Evolutionary conservation across 2,888 invertebrate species (phyloP).

Genomic region (Entomobrya proxima): DNA sequence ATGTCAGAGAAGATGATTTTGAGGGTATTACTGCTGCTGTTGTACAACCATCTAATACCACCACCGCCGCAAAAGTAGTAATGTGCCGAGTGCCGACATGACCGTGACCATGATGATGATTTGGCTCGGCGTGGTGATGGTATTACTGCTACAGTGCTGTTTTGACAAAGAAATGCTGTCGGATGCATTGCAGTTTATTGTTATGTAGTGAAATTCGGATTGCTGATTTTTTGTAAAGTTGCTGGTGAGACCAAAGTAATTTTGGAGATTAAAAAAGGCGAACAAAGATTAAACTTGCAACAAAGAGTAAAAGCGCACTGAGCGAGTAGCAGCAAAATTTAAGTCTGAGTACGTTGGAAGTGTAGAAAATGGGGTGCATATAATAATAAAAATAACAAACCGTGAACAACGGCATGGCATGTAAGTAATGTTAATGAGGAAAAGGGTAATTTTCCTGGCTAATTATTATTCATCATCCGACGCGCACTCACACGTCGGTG

Average conservation of each 20-base stretch:
- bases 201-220: neutral
- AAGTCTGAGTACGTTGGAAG: too few relatives aligned
- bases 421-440: slow-evolving; percentile 23
- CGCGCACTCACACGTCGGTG: neutral
- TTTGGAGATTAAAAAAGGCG: slow-evolving; percentile 17
- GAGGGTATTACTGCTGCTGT: neutral
- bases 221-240: neutral
- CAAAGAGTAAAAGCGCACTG: neutral
- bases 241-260: neutral
- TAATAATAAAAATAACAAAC: neutral
- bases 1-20: neutral
- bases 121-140: neutral
- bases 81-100: neutral
- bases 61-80: neutral
- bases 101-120: slow-evolving; percentile 10
- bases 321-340: neutral
- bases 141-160: neutral
- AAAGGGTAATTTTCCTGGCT: slow-evolving; percentile 35
- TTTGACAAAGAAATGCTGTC: slow-evolving; percentile 26
- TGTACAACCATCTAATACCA: neutral
- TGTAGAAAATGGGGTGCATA: neutral
- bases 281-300: slow-evolving; percentile 15
- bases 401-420: slow-evolving; percentile 5
- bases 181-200: neutral
- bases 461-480: slow-evolving; percentile 48